Conservation (phyloP, 2,797 vertebrate species). For the Sebastes variabilis region DNA sequence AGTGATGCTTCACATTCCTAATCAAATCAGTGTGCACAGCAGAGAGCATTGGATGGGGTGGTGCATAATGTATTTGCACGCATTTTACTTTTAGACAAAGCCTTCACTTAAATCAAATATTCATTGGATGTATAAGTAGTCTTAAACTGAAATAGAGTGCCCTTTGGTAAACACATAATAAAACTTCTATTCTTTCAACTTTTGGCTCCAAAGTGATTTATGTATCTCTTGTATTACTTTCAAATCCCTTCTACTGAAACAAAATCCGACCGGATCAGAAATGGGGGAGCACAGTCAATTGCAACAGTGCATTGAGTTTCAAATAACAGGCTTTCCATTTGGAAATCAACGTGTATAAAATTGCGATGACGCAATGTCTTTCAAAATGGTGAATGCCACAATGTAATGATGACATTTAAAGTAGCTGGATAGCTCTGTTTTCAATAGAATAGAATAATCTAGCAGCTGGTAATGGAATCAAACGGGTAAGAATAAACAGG, state of each 20-base stretch:
- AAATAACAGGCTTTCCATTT: background rate
- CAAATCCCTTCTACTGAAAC: slow-evolving; percentile 4
- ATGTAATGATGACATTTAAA: background rate
- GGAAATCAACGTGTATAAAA: background rate
- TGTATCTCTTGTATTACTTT: slow-evolving; percentile 9
- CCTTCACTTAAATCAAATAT: slow-evolving; percentile 50
- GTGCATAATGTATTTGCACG: slow-evolving; percentile 48
- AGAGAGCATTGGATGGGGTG: slow-evolving; percentile 32
- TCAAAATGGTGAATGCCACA: background rate
- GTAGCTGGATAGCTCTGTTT: background rate
- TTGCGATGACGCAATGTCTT: background rate
- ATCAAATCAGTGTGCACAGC: slow-evolving; percentile 54
- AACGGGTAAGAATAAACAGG: background rate
- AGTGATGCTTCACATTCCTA: slow-evolving; percentile 45
- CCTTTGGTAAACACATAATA: slow-evolving; percentile 28
- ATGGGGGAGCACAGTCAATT: background rate
- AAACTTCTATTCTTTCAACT: slow-evolving; percentile 2
- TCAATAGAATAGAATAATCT: background rate
- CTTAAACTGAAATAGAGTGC: background rate
- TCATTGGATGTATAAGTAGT: slow-evolving; percentile 30
- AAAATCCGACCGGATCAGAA: background rate
- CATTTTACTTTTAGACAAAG: slow-evolving; percentile 35
- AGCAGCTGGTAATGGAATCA: background rate
- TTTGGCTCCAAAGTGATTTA: slow-evolving; percentile 1
- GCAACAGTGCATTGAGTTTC: background rate